Base-by-base conservation (phyloP, 1,140 invertebrate genomes). In the Trichoplusia ni region DNA sequence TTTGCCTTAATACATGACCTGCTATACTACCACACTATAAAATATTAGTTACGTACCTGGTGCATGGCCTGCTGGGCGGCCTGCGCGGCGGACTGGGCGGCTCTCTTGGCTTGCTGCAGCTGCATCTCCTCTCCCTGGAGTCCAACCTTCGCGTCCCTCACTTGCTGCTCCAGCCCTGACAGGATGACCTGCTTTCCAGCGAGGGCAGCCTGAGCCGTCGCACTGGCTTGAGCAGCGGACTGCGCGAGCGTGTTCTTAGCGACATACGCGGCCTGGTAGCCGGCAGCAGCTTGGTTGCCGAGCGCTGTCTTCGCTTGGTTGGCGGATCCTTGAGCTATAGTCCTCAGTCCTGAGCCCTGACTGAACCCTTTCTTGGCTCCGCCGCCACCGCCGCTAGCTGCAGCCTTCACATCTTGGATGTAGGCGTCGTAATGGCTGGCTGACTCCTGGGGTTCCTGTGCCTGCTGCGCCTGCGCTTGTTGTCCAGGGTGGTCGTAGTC, bases 171-270 rank as follows among this genome's bases (percentile, higher is more conserved):
- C 42, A 94, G 72, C 0, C 93, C 93, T 16, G 92, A 89, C 25
- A 94, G 84, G 63, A 95, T 93, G 18, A 93, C 92, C 62, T 93
- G 92, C 56, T 95, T 95, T 31, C 94, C 94, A 37, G 94, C 93
- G 1, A 95, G 81, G 29, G 94, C 94, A 1, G 94, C 94, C 53
- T 94, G 93, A 0, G 94, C 94, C 0, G 94, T 94, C 0, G 93
- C 93, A 27, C 93, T 93, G 47, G 94, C 92, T 54, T 93, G 93
- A 0, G 93, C 93, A 0, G 94, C 94, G 1, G 93, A 92, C 72
- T 95, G 94, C 4, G 94, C 94, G 38, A 95, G 70, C 0, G 93
- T 94, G 69, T 95, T 95, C 81, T 95, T 95, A 0, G 94, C 94
- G 0, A 93, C 91, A 70, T 93, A 95, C 1, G 94, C 94, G 0